phyloP scores from a whole-genome alignment of 1,140 invertebrate genomes.

The Drusus annulatus region DNA sequence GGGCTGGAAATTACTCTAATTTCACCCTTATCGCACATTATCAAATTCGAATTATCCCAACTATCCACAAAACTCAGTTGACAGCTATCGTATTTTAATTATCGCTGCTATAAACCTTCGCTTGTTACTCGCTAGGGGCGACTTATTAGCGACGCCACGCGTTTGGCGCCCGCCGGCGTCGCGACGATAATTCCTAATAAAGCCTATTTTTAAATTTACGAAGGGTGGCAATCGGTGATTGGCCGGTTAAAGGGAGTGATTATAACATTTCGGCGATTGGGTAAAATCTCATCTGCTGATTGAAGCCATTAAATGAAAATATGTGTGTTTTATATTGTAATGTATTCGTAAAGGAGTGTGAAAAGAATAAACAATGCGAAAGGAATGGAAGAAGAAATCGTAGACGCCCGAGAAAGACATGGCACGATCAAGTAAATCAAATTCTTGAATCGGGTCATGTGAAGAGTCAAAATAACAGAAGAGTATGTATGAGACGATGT shows the following conservation, averaged over 20 bases:
- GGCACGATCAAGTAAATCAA: too few species aligned
- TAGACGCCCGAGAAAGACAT: too few species aligned
- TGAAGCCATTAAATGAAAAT: background rate
- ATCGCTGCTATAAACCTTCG: background rate
- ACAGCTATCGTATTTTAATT: background rate
- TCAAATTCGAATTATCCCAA: slow-evolving; percentile 13
- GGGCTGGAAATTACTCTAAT: too few species aligned
- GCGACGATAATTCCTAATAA: slow-evolving; percentile 35
- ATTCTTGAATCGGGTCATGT: too few species aligned
- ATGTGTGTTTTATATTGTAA: too few species aligned
- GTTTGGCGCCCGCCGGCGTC: background rate
- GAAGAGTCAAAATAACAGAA: too few species aligned
- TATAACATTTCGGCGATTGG: background rate
- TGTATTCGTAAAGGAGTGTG: too few species aligned
- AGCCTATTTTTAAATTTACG: slow-evolving; percentile 11
- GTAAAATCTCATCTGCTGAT: background rate
- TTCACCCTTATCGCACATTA: background rate
- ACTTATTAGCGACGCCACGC: slow-evolving; percentile 17
- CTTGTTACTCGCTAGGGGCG: slow-evolving; percentile 6
- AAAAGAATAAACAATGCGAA: too few species aligned
- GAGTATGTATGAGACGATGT: too few species aligned
- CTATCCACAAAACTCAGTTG: background rate
- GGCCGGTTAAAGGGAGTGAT: background rate
- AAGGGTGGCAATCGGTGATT: slow-evolving; percentile 8
- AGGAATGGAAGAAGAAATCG: too few species aligned